Evolutionary conservation across 2,797 vertebrate genomes (phyloP).

Genomic region (Danio jaintianensis): DNA sequence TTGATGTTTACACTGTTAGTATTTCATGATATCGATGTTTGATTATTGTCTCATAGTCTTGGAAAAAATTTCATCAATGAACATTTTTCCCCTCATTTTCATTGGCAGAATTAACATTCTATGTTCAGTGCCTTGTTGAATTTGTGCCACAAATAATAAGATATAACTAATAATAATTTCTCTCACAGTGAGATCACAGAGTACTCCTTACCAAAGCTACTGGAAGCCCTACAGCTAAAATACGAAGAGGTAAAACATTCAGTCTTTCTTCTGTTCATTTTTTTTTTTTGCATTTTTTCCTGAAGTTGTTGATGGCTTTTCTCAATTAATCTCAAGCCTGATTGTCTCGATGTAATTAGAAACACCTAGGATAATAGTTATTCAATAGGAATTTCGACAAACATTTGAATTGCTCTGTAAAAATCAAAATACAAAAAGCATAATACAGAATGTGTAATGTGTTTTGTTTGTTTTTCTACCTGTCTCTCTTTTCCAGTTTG

Average conservation of each 20-base stretch:
- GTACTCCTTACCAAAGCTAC: conserved; percentile 77
- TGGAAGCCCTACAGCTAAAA: conserved; percentile 75
- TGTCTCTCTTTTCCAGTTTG: conserved; percentile 74
- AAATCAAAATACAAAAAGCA: neutral
- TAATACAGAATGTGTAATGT: neutral
- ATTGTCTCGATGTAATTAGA: neutral
- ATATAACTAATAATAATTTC: neutral
- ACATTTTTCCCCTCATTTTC: no score
- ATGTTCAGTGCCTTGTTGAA: no score
- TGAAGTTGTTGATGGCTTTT: neutral
- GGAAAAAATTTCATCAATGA: no score
- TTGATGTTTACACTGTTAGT: no score
- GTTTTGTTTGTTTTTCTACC: neutral
- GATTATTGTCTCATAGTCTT: no score
- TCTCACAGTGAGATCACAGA: conserved; percentile 76
- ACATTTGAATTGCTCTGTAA: neutral
- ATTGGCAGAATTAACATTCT: no score
- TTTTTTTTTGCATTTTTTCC: no score
- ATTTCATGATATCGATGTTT: no score
- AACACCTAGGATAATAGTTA: neutral
- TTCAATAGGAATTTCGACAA: neutral
- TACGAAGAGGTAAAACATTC: conserved; percentile 75
- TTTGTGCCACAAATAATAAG: no score
- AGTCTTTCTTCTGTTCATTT: neutral
- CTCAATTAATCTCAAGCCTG: neutral